Percentiles rank a stretch among this genome's conserved stretches.
phyloP scores from a whole-genome alignment of 2,797 vertebrate species.

The Simalia tracyae region DNA sequence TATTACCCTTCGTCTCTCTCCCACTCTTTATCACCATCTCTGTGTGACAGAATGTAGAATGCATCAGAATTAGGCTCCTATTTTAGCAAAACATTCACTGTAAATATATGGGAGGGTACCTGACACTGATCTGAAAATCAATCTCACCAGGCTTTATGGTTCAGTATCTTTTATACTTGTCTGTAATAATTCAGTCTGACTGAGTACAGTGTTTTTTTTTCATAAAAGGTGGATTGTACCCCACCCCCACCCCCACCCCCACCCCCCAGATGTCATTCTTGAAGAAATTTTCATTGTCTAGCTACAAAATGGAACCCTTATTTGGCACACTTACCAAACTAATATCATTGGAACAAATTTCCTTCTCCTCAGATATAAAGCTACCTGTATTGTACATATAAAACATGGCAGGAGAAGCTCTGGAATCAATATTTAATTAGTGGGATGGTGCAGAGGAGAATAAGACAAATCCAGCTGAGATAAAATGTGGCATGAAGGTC shows the following conservation, averaged over 20 bases:
- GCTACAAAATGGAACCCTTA: not conserved
- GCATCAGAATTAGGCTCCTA: not conserved
- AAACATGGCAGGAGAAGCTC: not conserved
- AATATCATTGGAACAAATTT: not conserved
- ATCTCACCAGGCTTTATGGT: not conserved
- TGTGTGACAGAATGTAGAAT: not conserved
- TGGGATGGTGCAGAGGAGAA: not conserved
- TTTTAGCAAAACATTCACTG: not conserved
- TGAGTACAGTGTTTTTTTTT: not conserved
- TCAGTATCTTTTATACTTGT: not conserved
- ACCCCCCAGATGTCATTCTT: not conserved
- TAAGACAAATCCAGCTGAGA: not conserved
- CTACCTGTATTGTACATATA: not conserved
- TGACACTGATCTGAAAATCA: not conserved
- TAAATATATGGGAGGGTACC: not conserved
- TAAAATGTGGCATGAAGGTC: not conserved
- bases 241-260: not conserved
- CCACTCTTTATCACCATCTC: not conserved
- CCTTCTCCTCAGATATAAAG: not conserved
- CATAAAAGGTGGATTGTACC: fast-evolving
- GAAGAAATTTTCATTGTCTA: not conserved
- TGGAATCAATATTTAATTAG: not conserved
- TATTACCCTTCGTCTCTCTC: not conserved
- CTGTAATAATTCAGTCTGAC: not conserved
- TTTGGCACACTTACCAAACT: not conserved